phyloP scores from a whole-genome alignment of 64 coral and sea anemone species.

The Stichodactyla helianthus region DNA sequence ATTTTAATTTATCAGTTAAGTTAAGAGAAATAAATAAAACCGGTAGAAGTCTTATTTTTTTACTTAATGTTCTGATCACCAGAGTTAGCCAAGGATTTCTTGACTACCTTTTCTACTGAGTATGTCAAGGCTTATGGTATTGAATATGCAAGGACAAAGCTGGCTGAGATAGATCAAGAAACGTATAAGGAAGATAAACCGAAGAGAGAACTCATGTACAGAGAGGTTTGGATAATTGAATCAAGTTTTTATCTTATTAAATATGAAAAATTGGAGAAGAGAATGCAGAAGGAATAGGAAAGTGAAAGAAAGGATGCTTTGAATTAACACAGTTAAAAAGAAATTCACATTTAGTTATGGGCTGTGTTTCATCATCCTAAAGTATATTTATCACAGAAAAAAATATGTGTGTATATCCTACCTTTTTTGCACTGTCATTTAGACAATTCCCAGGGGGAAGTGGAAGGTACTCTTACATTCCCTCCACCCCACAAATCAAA shows the following conservation, averaged over 20 bases:
- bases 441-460: too few species aligned
- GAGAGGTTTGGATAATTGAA: conserved; percentile 26
- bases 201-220: conserved; percentile 40
- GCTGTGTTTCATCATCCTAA: too few species aligned
- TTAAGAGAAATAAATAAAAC: too few species aligned
- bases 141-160: conserved; percentile 57
- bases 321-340: too few species aligned
- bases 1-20: too few species aligned
- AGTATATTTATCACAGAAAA: too few species aligned
- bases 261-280: not conserved
- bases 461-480: not conserved
- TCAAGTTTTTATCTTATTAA: not conserved
- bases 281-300: too few species aligned
- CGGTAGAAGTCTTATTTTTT: not conserved
- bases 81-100: conserved; percentile 69
- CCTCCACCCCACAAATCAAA: not conserved
- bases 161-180: conserved; percentile 63
- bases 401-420: too few species aligned
- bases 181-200: conserved; percentile 59
- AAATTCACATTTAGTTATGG: too few species aligned
- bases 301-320: too few species aligned
- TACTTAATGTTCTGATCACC: too few species aligned
- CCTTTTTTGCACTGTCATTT: too few species aligned
- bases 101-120: conserved; percentile 58
- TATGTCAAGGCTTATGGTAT: conserved; percentile 71